A percentile compares a stretch with the other conserved stretches of the same genome.
Evolutionary conservation across 1,140 invertebrate genomes (phyloP).

Genomic region (Heterodera schachtii): DNA sequence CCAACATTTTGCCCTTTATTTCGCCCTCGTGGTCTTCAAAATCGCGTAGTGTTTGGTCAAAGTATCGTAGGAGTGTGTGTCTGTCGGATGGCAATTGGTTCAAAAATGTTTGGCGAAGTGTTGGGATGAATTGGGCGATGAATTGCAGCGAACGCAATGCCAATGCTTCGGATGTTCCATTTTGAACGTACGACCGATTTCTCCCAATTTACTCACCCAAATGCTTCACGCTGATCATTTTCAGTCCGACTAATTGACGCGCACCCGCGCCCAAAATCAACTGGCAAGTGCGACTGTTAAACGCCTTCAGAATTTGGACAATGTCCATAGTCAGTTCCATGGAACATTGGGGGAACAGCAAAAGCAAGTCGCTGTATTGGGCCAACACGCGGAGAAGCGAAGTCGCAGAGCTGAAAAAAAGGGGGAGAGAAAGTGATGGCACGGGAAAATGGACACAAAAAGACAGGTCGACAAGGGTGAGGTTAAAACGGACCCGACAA

Average conservation of each 20-base stretch:
- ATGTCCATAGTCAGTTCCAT: slow-evolving; percentile 81
- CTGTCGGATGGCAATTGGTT: slow-evolving; percentile 66
- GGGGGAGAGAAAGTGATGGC: neutral
- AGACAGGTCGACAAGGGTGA: neutral
- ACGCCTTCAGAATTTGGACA: slow-evolving; percentile 80
- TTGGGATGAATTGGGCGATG: slow-evolving; percentile 71
- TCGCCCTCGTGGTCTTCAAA: slow-evolving; percentile 85
- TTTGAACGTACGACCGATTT: neutral
- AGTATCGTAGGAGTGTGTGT: slow-evolving; percentile 68
- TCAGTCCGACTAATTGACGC: slow-evolving; percentile 86
- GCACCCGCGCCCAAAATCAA: slow-evolving; percentile 92
- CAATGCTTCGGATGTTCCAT: slow-evolving; percentile 71
- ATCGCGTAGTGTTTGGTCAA: slow-evolving; percentile 75
- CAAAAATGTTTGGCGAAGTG: slow-evolving; percentile 68
- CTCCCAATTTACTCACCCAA: slow-evolving; percentile 67
- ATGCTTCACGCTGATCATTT: slow-evolving; percentile 91
- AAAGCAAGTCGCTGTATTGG: slow-evolving; percentile 83
- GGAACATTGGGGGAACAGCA: slow-evolving; percentile 70
- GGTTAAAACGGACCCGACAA: slow-evolving; percentile 74
- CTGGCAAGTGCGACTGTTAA: slow-evolving; percentile 89
- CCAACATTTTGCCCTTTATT: slow-evolving; percentile 85
- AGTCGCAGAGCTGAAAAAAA: slow-evolving; percentile 70
- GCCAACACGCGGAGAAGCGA: slow-evolving; percentile 83
- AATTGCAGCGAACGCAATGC: slow-evolving; percentile 81
- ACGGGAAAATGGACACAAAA: slow-evolving; percentile 3